Base-by-base conservation (phyloP, 2,113 vertebrate species). In the Bagarius yarrelli region DNA sequence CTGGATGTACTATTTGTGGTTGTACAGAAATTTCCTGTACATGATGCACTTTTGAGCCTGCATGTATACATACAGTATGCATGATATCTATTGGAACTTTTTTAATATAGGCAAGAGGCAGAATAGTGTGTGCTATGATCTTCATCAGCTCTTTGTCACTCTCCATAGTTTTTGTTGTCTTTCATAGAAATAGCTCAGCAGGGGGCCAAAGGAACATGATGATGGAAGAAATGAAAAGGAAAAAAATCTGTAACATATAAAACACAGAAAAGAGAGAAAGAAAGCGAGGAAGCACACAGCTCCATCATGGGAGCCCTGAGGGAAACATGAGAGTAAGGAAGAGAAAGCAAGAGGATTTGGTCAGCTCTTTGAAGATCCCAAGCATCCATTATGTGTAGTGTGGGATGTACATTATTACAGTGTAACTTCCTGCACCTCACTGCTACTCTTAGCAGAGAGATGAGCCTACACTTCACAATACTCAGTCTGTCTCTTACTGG, bases 311-410 rank as follows among this genome's bases (percentile, higher is more conserved):
- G 59, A 69, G 36, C 34, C 64, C 78, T 55, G 25, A 61, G 30
- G 79, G 64, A 57, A 76, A 78, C 71, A 59, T 19, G 66, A 56
- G 76, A 71, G 81, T 59, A 50, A 75, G 69, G 34, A 56, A 76
- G 63, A 47, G 64, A 44, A 53, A 60, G 78, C 40, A 19, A 36
- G 47, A 74, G 64, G 72, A 63, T 30, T 84, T 89, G 85, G 88
- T 56, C 4, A 13, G 36, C 25, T 73, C 76, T 81, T 78, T 57
- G 67, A 47, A 75, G 52, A 61, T 44, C 32, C 27, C 44, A 55
- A 69, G 89, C 86, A 88, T 89, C 89, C 88, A 87, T 90, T 91
- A 89, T 90, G 87, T 91, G 91, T 90, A 91, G 87, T 85, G 86
- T 89, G 87, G 85, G 84, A 81, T 83, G 83, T 32, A 71, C 44